A percentile compares a stretch with the other conserved stretches of the same genome.
Evolutionary conservation across 2,888 invertebrate genomes (phyloP).

Genomic region (Orthosia cruda): DNA sequence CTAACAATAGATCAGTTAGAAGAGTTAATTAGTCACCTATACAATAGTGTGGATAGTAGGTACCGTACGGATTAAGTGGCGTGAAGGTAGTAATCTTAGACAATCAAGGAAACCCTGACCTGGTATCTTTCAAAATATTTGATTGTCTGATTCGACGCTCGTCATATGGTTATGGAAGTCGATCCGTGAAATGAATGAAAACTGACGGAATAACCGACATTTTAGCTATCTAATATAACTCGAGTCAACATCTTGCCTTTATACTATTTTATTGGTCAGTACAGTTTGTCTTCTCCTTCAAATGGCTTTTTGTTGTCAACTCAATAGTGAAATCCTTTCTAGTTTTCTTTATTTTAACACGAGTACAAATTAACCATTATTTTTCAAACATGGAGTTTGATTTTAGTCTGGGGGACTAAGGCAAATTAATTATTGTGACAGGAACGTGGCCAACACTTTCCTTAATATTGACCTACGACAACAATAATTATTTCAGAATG

Average conservation of each 20-base stretch:
- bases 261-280: too few species aligned
- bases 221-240: too few species aligned
- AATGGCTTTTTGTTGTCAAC: too few species aligned
- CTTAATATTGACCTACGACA: neutral
- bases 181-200: too few species aligned
- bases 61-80: constrained; percentile 64
- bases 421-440: neutral
- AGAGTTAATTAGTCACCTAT: constrained; percentile 63
- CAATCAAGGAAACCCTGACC: constrained; percentile 34
- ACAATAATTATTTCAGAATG: neutral
- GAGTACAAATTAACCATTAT: neutral
- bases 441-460: neutral
- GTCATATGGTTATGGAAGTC: neutral
- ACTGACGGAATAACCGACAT: too few species aligned
- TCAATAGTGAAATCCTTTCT: too few species aligned
- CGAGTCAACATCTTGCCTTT: too few species aligned
- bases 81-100: constrained; percentile 55
- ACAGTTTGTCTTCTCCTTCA: too few species aligned
- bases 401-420: too few species aligned
- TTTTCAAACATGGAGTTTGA: neutral
- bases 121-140: neutral
- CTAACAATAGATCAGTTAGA: constrained; percentile 64
- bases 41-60: constrained; percentile 57
- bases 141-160: neutral
- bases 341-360: neutral